Base-by-base conservation (phyloP, 1,140 invertebrate species). In the Apis cerana region DNA sequence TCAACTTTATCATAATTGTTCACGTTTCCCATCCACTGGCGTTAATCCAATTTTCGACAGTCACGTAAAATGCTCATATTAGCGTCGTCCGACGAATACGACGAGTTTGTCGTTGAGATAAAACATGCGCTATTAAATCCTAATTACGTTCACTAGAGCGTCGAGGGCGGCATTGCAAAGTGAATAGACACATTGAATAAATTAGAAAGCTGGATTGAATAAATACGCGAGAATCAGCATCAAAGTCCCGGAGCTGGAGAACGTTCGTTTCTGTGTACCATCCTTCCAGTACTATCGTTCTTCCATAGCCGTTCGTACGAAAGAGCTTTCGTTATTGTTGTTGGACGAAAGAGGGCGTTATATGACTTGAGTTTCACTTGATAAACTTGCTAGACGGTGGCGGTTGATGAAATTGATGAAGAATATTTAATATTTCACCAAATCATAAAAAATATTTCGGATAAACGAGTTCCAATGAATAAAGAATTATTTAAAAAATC, bases 111-210 rank as follows among this genome's bases (percentile, higher is more conserved):
- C 85, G n/a, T n/a, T n/a, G n/a, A n/a, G 83, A 87, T 90, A 89
- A 88, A 89, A 89, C 87, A 79, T 48, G 86, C 85, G 85, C 89
- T 91, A 90, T 91, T 90, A 91, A 91, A 90, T 91, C 85, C 84
- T 90, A 91, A 91, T 89, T 89, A 89, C 84, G 82, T 91, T 90
- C 85, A 85, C 86, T 88, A 82, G 72, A 85, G 68, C 86, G 76
- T 77, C 67, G 79, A 77, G 84, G 74, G 84, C 83, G 83, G 85
- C 89, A 88, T 85, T 85, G 90, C 86, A 83, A 75, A 89, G 85
- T 84, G 89, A 91, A 90, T 90, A 89, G 88, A 89, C 89, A 90
- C 90, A 91, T 91, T 91, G 90, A 91, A 91, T 91, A 90, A 91
- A 91, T 91, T 91, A 91, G 86, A 86, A 83, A 89, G 85, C 80